A percentile compares a stretch with the other conserved stretches of the same genome.
Conservation (phyloP, 2,888 invertebrate species). For the Lithophane socia region DNA sequence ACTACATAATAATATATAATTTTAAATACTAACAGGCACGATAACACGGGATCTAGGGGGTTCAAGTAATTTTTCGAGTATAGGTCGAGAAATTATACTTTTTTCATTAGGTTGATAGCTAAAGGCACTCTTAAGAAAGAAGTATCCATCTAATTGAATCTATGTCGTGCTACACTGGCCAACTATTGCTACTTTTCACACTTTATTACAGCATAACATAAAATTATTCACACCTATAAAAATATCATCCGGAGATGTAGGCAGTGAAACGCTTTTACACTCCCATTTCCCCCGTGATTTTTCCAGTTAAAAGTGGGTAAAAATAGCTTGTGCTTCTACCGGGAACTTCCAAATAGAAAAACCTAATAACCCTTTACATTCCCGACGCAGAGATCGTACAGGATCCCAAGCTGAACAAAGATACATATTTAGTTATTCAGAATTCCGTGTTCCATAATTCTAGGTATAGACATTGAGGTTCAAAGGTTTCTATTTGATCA, state of each 20-base stretch:
- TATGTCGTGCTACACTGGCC: too few relatives aligned
- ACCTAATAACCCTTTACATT: not conserved
- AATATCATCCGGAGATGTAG: not conserved
- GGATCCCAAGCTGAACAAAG: not conserved
- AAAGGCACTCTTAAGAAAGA: not conserved
- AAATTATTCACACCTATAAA: not conserved
- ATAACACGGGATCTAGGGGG: not conserved
- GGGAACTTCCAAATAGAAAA: not conserved
- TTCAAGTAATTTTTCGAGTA: not conserved
- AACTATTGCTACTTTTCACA: not conserved
- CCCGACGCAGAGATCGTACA: not conserved
- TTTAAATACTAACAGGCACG: not conserved
- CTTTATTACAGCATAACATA: too few relatives aligned
- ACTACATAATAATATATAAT: too few relatives aligned
- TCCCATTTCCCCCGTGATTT: not conserved
- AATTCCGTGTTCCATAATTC: slow-evolving; percentile 14
- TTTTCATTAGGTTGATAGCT: not conserved
- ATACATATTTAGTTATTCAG: slow-evolving; percentile 9
- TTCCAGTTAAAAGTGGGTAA: not conserved
- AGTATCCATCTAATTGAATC: too few relatives aligned
- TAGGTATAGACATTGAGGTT: slow-evolving; percentile 16
- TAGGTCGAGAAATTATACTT: not conserved
- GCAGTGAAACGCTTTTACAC: not conserved
- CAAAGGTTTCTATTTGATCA: slow-evolving; percentile 41
- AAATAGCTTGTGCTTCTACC: not conserved